phyloP scores from a whole-genome alignment of 2,888 invertebrate genomes.

The Itoplectis maculator region DNA sequence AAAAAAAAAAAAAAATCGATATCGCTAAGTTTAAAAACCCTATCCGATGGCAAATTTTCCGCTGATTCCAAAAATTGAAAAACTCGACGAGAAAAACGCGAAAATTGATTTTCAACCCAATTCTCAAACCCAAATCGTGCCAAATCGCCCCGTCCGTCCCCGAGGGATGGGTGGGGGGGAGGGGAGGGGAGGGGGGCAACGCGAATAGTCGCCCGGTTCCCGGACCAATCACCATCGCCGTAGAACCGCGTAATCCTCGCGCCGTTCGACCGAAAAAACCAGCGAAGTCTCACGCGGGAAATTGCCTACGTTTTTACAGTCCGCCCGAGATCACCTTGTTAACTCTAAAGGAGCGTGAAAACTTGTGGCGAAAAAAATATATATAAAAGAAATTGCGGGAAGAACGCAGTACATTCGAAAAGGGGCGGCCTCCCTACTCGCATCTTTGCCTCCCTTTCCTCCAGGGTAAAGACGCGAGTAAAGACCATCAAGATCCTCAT shows the following conservation, averaged over 20 bases:
- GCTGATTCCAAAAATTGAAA: no score
- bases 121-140: background rate
- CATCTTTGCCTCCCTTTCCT: no score
- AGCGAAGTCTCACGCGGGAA: slow-evolving; percentile 29
- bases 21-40: no score
- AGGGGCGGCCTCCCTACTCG: no score
- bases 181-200: no score
- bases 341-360: slow-evolving; percentile 61
- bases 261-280: slow-evolving; percentile 21
- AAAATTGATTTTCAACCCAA: no score
- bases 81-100: no score
- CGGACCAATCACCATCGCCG: slow-evolving; percentile 43
- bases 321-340: slow-evolving; percentile 57
- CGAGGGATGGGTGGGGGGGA: background rate
- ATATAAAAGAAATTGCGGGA: slow-evolving; percentile 7
- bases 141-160: background rate
- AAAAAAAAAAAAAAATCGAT: no score
- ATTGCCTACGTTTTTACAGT: slow-evolving; percentile 56
- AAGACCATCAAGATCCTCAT: slow-evolving; percentile 37
- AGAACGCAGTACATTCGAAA: background rate
- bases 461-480: background rate
- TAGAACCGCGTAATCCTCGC: slow-evolving; percentile 28
- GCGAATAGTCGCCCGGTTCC: no score
- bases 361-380: slow-evolving; percentile 40
- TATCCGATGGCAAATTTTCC: no score